Evolutionary conservation across 1,140 invertebrate genomes (phyloP).

Genomic region (Brachionus rubens): DNA sequence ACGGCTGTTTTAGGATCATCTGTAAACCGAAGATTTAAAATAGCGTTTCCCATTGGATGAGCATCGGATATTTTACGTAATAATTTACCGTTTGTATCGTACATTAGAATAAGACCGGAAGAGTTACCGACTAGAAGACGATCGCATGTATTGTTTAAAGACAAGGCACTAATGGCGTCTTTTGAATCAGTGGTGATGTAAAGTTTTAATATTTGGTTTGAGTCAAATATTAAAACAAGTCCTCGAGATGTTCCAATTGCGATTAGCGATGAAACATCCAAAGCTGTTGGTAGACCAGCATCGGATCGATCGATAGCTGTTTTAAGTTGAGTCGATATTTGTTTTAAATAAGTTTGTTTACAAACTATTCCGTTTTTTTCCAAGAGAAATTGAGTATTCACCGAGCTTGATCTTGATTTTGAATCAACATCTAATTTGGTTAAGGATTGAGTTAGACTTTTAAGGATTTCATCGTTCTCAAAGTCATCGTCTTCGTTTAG

Average conservation of each 20-base stretch:
- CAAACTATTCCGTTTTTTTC: constrained; percentile 32
- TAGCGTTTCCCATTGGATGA: constrained; percentile 79
- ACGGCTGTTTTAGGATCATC: constrained; percentile 73
- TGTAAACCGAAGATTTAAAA: constrained; percentile 78
- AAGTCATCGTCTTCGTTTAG: constrained; percentile 66
- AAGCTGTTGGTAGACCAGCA: constrained; percentile 78
- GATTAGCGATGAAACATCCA: constrained; percentile 73
- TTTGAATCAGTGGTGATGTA: constrained; percentile 65
- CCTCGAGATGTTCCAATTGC: constrained; percentile 89
- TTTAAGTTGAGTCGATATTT: constrained; percentile 11
- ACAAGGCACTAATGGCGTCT: constrained; percentile 73
- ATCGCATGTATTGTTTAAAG: constrained; percentile 80
- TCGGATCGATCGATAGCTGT: constrained; percentile 72
- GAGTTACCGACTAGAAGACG: constrained; percentile 81
- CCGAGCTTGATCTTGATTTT: background rate
- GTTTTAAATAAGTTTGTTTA: constrained; percentile 33
- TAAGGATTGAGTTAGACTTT: background rate
- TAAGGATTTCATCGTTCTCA: constrained; percentile 20
- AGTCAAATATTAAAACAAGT: constrained; percentile 80
- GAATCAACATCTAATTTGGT: background rate
- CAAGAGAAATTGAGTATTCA: background rate
- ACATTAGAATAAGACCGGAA: constrained; percentile 70
- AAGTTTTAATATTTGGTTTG: constrained; percentile 47
- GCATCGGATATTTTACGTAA: constrained; percentile 74
- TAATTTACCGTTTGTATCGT: constrained; percentile 65